These are phyloP conservation scores for Leptura quadrifasciata DNA, from an alignment of 2,888 invertebrate species.

Conservation along the genomic window DNA sequence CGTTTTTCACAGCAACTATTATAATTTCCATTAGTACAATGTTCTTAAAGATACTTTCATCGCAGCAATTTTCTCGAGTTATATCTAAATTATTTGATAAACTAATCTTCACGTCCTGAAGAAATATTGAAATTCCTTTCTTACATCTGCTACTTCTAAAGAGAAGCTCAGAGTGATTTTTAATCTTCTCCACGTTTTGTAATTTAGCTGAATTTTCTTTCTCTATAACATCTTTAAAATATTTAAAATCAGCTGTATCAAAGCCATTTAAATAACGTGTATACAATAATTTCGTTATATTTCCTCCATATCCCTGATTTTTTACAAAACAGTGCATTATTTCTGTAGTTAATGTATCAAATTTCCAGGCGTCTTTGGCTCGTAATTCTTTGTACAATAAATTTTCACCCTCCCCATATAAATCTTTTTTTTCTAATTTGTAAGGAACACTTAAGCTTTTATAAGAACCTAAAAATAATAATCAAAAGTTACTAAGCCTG, in stretches of 20 bases:
- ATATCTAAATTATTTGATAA: constrained; percentile 31
- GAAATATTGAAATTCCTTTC: constrained; percentile 23
- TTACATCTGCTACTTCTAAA: constrained; percentile 26
- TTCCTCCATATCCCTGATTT: constrained; percentile 37
- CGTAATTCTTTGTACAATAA: constrained; percentile 50
- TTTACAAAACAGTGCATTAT: constrained; percentile 41
- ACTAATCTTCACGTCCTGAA: constrained; percentile 39
- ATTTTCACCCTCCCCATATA: constrained; percentile 54
- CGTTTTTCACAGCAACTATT: constrained; percentile 39
- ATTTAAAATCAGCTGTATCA: constrained; percentile 29
- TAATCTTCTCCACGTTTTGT: constrained; percentile 50
- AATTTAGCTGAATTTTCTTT: constrained; percentile 37
- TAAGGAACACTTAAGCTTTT: constrained; percentile 52
- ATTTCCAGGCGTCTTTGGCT: constrained; percentile 47
- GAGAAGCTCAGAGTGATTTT: constrained; percentile 48
- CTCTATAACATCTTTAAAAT: constrained; percentile 39
- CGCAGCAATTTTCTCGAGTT: neutral
- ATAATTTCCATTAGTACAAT: constrained; percentile 48
- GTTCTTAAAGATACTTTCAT: constrained; percentile 42
- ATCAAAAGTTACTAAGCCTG: neutral
- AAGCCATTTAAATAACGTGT: constrained; percentile 35
- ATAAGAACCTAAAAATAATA: constrained; percentile 46
- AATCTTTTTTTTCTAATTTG: constrained; percentile 55
- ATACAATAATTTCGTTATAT: constrained; percentile 47
- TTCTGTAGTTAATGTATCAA: constrained; percentile 32